Conservation (phyloP, 2,888 invertebrate species). For the Pimpla rufipes region DNA sequence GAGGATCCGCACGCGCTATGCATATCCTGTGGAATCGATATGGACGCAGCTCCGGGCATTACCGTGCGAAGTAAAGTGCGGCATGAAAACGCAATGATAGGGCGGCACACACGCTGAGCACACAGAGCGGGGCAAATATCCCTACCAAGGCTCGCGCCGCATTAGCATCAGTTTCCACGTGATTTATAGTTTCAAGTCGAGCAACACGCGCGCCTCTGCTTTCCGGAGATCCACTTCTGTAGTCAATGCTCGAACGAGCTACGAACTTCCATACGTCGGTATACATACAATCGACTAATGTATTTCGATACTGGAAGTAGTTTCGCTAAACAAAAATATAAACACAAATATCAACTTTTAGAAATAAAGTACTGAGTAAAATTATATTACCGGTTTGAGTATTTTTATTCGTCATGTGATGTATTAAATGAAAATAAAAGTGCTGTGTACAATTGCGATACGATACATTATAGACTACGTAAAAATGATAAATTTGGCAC, state of each 20-base stretch:
- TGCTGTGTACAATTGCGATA: too few relatives aligned
- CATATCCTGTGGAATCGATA: constrained; percentile 16
- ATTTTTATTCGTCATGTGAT: too few relatives aligned
- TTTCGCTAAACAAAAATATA: too few relatives aligned
- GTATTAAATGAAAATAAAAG: too few relatives aligned
- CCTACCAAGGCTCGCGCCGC: not conserved
- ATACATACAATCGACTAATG: too few relatives aligned
- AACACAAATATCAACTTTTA: too few relatives aligned
- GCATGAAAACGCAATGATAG: constrained; percentile 7
- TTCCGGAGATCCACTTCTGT: not conserved
- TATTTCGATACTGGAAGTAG: too few relatives aligned
- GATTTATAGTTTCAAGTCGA: not conserved
- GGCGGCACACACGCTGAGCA: not conserved
- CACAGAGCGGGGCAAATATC: not conserved
- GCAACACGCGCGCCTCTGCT: not conserved
- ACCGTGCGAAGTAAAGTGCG: not conserved
- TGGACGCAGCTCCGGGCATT: not conserved
- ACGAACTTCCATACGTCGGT: too few relatives aligned
- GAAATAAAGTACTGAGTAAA: too few relatives aligned
- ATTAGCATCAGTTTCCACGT: not conserved
- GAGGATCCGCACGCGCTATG: not conserved
- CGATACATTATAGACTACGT: too few relatives aligned
- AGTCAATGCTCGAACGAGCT: not conserved
- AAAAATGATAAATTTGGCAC: too few relatives aligned
- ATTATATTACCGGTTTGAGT: too few relatives aligned